Evolutionary conservation across 2,888 invertebrate genomes (phyloP).

Genomic region (Carcina quercana): DNA sequence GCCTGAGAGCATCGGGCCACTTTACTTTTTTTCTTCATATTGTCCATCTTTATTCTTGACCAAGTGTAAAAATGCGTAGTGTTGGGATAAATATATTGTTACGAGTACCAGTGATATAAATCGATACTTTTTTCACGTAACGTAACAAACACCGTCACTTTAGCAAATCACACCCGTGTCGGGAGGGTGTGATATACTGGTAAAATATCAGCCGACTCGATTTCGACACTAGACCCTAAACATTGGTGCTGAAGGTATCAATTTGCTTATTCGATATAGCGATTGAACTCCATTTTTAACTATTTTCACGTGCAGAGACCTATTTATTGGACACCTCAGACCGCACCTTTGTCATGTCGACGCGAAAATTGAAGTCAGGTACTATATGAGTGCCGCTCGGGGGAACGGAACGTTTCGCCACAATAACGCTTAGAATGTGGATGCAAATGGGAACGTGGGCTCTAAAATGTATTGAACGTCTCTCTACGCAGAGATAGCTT

Average conservation of each 20-base stretch:
- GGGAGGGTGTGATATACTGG: too few species aligned
- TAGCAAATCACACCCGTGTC: slow-evolving; percentile 39
- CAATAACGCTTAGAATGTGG: slow-evolving; percentile 65
- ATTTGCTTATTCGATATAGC: slow-evolving; percentile 32
- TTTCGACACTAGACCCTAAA: slow-evolving; percentile 33
- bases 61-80: too few species aligned
- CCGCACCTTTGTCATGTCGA: slow-evolving; percentile 70
- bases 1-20: background rate
- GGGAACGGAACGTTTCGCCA: slow-evolving; percentile 52
- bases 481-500: slow-evolving; percentile 50
- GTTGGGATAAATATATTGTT: too few species aligned
- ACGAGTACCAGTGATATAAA: too few species aligned
- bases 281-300: slow-evolving; percentile 49
- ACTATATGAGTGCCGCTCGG: slow-evolving; percentile 41
- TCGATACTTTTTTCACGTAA: too few species aligned
- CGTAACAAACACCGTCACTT: slow-evolving; percentile 28
- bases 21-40: too few species aligned
- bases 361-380: slow-evolving; percentile 67
- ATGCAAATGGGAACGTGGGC: slow-evolving; percentile 65
- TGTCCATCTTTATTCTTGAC: too few species aligned
- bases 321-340: slow-evolving; percentile 67
- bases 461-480: slow-evolving; percentile 56
- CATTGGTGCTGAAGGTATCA: slow-evolving; percentile 25
- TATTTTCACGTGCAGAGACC: slow-evolving; percentile 56
- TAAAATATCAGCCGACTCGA: slow-evolving; percentile 4